A percentile compares a stretch with the other conserved stretches of the same genome.
phyloP scores from a whole-genome alignment of 2,888 invertebrate genomes.

The Leucozona laternaria region DNA sequence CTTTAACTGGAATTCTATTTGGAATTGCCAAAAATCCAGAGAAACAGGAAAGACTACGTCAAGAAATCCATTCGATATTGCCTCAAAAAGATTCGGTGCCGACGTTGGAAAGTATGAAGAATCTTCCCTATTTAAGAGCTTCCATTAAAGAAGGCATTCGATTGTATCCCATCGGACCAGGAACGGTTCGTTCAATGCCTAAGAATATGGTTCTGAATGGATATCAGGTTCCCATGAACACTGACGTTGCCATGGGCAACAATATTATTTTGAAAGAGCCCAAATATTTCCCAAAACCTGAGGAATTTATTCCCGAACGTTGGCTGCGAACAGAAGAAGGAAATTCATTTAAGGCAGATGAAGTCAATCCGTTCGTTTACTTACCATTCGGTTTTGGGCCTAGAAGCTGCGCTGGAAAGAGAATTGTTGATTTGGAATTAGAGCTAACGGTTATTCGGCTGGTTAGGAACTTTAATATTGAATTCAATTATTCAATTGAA shows the following conservation, averaged over 20 bases:
- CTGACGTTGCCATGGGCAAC: conserved; percentile 89
- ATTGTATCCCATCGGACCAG: conserved; percentile 86
- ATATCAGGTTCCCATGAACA: conserved; percentile 86
- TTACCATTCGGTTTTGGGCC: conserved; percentile 88
- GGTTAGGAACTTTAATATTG: conserved; percentile 79
- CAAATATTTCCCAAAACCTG: conserved; percentile 86
- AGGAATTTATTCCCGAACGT: conserved; percentile 88
- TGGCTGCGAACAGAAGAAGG: conserved; percentile 85
- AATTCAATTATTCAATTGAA: conserved; percentile 77
- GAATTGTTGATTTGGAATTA: conserved; percentile 89
- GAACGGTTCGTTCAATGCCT: conserved; percentile 85
- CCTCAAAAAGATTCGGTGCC: conserved; percentile 82
- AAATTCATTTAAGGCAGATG: conserved; percentile 36
- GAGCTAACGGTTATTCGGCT: conserved; percentile 81
- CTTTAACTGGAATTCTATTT: conserved; percentile 85
- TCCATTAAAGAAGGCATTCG: conserved; percentile 90
- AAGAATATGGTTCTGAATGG: conserved; percentile 86
- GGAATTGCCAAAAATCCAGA: conserved; percentile 87
- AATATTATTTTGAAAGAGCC: conserved; percentile 87
- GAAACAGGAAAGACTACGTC: conserved; percentile 87
- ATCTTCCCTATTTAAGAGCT: conserved; percentile 87
- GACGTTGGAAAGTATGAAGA: conserved; percentile 83
- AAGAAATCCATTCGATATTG: conserved; percentile 85
- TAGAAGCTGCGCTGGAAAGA: conserved; percentile 87
- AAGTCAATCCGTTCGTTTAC: conserved; percentile 76